Conservation (phyloP, 2,888 invertebrate species). For the Tiliacea citrago region DNA sequence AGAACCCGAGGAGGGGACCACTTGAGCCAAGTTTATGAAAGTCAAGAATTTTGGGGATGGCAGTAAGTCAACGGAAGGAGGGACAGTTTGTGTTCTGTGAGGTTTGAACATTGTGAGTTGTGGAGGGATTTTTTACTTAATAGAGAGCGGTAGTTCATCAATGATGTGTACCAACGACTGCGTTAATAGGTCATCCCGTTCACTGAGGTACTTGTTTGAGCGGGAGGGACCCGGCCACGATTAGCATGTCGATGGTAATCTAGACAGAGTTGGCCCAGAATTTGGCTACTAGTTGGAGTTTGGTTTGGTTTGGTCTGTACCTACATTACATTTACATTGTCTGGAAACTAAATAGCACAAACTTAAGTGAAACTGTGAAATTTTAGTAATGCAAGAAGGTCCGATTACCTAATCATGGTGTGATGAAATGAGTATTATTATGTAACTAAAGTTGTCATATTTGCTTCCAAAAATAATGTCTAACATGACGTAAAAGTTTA, state of each 20-base stretch:
- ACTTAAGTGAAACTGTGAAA: too few relatives aligned
- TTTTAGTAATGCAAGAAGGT: too few relatives aligned
- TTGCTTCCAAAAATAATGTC: background rate
- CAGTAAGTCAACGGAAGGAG: conserved; percentile 17
- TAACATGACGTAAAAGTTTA: background rate
- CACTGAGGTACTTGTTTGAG: too few relatives aligned
- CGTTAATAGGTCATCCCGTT: background rate
- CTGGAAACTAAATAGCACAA: too few relatives aligned
- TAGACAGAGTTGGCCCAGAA: too few relatives aligned
- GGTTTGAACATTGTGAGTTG: conserved; percentile 14
- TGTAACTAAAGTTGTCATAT: background rate
- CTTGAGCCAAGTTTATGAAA: conserved; percentile 51
- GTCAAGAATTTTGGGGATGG: conserved; percentile 31
- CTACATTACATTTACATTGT: too few relatives aligned
- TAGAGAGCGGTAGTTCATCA: background rate
- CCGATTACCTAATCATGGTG: background rate
- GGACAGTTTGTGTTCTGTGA: background rate
- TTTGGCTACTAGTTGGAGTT: too few relatives aligned
- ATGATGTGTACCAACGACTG: background rate
- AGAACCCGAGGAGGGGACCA: conserved; percentile 39
- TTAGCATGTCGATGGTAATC: too few relatives aligned
- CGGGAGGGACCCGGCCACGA: too few relatives aligned
- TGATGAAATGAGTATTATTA: background rate
- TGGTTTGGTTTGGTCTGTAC: too few relatives aligned
- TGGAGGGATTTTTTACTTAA: background rate